Base-by-base conservation (phyloP, 2,797 vertebrate genomes). In the Chiloscyllium punctatum region DNA sequence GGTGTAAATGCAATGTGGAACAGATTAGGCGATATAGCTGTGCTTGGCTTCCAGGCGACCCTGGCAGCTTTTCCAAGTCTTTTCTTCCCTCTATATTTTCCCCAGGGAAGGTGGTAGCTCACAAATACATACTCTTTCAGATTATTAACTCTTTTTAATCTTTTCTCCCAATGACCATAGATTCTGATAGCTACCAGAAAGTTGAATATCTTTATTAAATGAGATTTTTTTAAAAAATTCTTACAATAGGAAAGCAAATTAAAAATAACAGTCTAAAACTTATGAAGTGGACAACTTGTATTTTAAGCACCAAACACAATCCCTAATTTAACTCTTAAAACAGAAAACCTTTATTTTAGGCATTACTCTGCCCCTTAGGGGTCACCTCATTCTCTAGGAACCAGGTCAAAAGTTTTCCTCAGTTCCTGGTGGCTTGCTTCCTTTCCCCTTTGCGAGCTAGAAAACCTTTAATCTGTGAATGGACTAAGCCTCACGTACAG, bases 11-110 rank as follows among this genome's bases (percentile, higher is more conserved):
- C 51, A 74, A 95, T 95, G 51, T 95, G 71, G 71, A 95, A 77
- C 71, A 77, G 94, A 53, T 95, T 77, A 74, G 42, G 27, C 48
- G n/a, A 95, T 77, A 77, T 53, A n/a, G 69, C 71, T 74, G 94
- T 94, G 94, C 71, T 95, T 77, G 48, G 94, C 42, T 74, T 74
- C 42, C 42, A 77, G 69, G 33, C 18, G 69, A 95, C 71, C 62
- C 42, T 74, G 68, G 71, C 94, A 77, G 94, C 42, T 33, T 57
- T 95, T 72, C 90, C 62, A 3, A 92, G 2, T 25, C 42, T 92
- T 66, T 62, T 90, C 57, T 42, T 51, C n/a, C 23, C 15, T 86
- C 62, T 69, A 3, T 69, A 13, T 92, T 92, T 68, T 37, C 90
- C 88, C 62, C 21, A 92, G 62, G 90, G 62, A 92, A 37, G n/a